Base-by-base conservation (phyloP, 30 jellyfish, hydroid and myxozoan species). In the Sanderia malayensis region DNA sequence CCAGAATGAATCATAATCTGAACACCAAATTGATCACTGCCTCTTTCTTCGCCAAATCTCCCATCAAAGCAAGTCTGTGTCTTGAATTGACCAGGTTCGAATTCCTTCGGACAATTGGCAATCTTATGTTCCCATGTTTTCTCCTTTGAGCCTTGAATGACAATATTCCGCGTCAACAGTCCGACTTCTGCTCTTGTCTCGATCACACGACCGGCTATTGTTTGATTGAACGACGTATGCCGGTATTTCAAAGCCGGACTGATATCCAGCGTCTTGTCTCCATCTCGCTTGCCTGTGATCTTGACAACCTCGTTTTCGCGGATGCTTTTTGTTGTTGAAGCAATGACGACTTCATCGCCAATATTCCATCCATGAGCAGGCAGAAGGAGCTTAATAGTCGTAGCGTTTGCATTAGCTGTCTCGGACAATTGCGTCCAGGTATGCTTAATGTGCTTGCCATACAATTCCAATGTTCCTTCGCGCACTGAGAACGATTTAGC, bases 141-240 rank as follows among this genome's bases (percentile, higher is more conserved):
- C 53, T 90, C 73, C 30, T 17, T 44, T 7, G 98, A 90, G 21
- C 98, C 98, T 58, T 70, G 83, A 37, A 92, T 76, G 44, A 92
- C 94, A 21, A 93, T 75, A 46, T 93, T 93, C 45, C 99, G 76
- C 15, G 99, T 65, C 61, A 93, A 75, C 41, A 93, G 80, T 11
- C 99, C 99, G 46, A 93, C 96, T 70, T 93, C 99, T 4, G 86
- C 99, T 26, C 95, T 47, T n/a, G 96, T 83, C 57, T 81, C 95
- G 23, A 85, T 57, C 22, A 66, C 73, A 17, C 83, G 81, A 1
- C 99, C 99, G 0, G 64, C 94, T 10, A 85, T 79, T 0, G 79
- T 66, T 59, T 93, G 99, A 32, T 72, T 82, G 26, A 93, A 58
- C 3, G 96, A 68, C 1, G 87, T 73, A 60, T 93, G 99, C 9